These are phyloP conservation scores for Fringilla coelebs DNA, from an alignment of 2,797 vertebrate genomes.

Conservation along the genomic window DNA sequence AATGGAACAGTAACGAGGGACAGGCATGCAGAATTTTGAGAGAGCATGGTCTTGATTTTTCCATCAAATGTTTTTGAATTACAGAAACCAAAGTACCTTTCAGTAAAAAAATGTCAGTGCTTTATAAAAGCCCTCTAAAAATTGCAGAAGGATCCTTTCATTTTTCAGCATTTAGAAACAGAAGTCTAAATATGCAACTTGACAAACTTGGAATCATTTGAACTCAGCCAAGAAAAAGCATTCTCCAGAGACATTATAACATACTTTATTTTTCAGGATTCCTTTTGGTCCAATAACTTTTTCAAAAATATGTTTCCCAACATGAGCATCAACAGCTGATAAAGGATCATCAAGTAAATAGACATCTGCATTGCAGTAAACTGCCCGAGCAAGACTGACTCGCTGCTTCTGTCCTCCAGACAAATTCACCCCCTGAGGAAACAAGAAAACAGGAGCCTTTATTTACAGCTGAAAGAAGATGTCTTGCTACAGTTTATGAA, in stretches of 20 bases:
- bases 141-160: neutral
- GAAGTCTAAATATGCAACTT: neutral
- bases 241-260: neutral
- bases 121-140: neutral
- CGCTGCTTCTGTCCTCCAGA: conserved; percentile 96
- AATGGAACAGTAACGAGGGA: neutral
- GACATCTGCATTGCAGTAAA: conserved; percentile 85
- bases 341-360: conserved; percentile 93
- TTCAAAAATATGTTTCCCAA: conserved; percentile 95
- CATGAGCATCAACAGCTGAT: conserved; percentile 95
- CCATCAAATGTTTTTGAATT: neutral
- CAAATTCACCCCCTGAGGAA: conserved; percentile 89
- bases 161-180: neutral
- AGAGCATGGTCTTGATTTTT: neutral
- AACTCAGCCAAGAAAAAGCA: neutral
- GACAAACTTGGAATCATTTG: neutral
- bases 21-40: neutral
- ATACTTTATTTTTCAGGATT: conserved; percentile 87
- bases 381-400: conserved; percentile 90
- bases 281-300: conserved; percentile 91
- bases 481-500: neutral
- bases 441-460: neutral
- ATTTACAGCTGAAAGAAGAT: neutral
- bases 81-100: neutral
- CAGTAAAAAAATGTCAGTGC: neutral